These are phyloP conservation scores for Megatriorchis doriae DNA, from an alignment of 2,113 vertebrate genomes.

Conservation along the genomic window DNA sequence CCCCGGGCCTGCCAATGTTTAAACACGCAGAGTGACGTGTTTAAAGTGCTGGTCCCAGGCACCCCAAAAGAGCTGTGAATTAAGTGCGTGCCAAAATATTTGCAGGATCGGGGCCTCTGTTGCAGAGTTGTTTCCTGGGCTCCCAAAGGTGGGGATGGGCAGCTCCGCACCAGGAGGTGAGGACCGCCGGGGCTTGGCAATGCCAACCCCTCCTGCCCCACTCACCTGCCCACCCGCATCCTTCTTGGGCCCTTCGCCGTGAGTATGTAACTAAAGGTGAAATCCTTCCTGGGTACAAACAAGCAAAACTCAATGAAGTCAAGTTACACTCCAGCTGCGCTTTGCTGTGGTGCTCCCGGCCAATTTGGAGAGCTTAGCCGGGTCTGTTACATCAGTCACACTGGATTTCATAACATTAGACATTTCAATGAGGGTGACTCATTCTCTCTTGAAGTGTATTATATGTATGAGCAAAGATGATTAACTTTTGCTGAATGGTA, in stretches of 20 bases:
- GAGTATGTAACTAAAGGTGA: not conserved
- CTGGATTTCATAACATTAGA: conserved; percentile 61
- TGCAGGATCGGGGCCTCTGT: not conserved
- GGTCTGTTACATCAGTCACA: conserved; percentile 58
- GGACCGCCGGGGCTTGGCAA: not conserved
- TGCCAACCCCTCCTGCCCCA: not conserved
- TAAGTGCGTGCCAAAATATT: rapidly evolving
- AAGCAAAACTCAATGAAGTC: not conserved
- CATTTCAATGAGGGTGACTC: conserved; percentile 65
- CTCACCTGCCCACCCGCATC: not conserved
- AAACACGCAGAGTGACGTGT: not conserved
- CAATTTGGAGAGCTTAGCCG: conserved; percentile 36
- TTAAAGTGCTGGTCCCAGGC: not conserved
- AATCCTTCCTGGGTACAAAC: not conserved
- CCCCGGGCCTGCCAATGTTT: not conserved
- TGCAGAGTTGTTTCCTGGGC: not conserved
- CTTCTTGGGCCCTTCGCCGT: not conserved
- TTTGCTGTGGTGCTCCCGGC: not conserved
- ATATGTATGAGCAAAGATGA: conserved; percentile 62
- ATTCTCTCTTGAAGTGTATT: conserved; percentile 53
- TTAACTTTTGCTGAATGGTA: conserved; percentile 68
- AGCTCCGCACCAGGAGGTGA: not conserved
- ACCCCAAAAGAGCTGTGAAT: not conserved
- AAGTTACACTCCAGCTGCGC: not conserved
- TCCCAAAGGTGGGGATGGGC: not conserved